Evolutionary conservation across 2,797 vertebrate species (phyloP).

Genomic region (Erithacus rubecula): DNA sequence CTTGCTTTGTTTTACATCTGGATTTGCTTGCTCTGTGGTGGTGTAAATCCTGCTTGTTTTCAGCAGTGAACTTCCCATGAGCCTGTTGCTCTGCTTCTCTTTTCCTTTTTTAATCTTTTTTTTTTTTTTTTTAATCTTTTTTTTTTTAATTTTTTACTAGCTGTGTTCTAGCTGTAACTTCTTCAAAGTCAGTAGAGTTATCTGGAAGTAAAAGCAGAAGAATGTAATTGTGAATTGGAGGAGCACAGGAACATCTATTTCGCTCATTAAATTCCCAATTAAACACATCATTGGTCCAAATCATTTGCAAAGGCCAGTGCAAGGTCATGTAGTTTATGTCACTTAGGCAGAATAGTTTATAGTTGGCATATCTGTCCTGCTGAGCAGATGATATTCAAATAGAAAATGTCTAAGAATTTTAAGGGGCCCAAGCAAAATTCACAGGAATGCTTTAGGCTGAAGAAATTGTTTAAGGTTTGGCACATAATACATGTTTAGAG

Average conservation of each 20-base stretch:
- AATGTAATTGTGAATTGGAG: not conserved
- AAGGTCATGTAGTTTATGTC: slow-evolving; percentile 4
- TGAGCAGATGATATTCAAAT: not conserved
- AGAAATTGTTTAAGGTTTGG: not conserved
- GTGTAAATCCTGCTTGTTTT: not conserved
- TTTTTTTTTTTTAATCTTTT: too few species aligned
- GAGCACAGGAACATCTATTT: not conserved
- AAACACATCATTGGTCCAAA: slow-evolving; percentile 25
- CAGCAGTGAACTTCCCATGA: not conserved
- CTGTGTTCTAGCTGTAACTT: not conserved
- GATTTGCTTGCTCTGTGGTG: not conserved
- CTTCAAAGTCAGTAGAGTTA: not conserved
- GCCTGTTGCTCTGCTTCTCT: not conserved
- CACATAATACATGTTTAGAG: not conserved
- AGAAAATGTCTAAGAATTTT: not conserved
- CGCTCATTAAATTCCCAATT: not conserved
- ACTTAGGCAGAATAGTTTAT: slow-evolving; percentile 3
- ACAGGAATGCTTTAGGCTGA: not conserved
- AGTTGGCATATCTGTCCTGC: not conserved
- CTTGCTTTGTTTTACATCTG: not conserved
- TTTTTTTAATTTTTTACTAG: not conserved
- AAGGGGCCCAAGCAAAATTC: not conserved
- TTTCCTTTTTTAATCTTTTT: too few species aligned
- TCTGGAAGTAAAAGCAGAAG: not conserved
- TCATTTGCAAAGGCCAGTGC: not conserved